phyloP scores from a whole-genome alignment of 2,797 vertebrate genomes.

The Heterohyrax brucei region DNA sequence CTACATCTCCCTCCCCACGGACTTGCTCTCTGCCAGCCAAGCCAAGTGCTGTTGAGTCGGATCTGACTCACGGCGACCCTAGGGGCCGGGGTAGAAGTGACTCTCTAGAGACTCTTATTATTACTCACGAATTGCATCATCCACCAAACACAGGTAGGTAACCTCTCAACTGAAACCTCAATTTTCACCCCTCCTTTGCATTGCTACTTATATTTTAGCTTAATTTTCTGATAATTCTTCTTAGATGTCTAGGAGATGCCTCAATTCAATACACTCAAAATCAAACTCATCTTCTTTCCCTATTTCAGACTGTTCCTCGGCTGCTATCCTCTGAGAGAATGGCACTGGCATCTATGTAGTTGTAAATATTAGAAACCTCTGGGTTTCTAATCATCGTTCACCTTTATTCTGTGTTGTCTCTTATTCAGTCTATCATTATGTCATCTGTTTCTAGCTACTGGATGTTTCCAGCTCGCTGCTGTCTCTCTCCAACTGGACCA shows the following conservation, averaged over 20 bases:
- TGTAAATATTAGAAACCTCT: neutral
- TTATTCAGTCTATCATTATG: neutral
- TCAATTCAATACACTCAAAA: neutral
- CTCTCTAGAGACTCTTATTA: neutral
- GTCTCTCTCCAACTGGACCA: neutral
- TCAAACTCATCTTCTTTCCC: neutral
- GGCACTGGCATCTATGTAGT: too few species aligned
- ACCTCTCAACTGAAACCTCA: neutral
- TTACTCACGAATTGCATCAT: neutral
- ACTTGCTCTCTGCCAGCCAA: neutral
- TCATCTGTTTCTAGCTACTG: neutral
- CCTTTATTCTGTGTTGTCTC: neutral
- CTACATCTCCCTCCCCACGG: neutral
- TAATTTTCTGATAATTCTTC: neutral
- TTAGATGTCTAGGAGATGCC: neutral
- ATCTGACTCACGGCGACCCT: too few species aligned
- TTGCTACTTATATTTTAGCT: neutral
- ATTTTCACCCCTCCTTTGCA: neutral
- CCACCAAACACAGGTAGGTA: neutral
- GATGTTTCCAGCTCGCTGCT: neutral
- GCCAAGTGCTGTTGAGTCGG: too few species aligned
- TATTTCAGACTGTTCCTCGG: neutral
- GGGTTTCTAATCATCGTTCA: neutral
- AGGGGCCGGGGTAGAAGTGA: too few species aligned
- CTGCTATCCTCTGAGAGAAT: neutral